Percentiles rank a stretch among this genome's conserved stretches.
These are phyloP conservation scores for Drosophila miranda DNA, from an alignment of 1,140 invertebrate species.

Conservation along the genomic window DNA sequence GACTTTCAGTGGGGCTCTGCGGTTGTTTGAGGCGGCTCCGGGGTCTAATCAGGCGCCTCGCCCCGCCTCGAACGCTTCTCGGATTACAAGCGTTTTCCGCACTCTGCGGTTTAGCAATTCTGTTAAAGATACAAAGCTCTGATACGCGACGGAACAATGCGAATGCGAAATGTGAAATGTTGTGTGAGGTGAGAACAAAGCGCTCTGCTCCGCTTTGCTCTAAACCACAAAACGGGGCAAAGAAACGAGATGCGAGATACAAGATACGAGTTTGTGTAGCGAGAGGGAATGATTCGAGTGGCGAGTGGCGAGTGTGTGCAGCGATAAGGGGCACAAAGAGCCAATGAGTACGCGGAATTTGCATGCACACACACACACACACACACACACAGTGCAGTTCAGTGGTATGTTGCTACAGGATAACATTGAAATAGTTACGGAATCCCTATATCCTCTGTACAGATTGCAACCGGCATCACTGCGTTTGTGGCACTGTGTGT, in stretches of 20 bases:
- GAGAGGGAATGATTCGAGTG: constrained; percentile 2
- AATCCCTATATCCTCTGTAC: no score
- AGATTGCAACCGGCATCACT: no score
- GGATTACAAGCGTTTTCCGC: constrained; percentile 51
- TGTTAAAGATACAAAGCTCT: constrained; percentile 75
- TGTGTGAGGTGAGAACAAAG: constrained; percentile 70
- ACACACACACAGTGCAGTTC: not conserved
- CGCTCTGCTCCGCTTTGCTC: constrained; percentile 18
- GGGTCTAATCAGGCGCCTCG: constrained; percentile 53
- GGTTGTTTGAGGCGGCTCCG: constrained; percentile 34
- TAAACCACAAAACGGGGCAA: constrained; percentile 26
- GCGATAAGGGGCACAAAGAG: constrained; percentile 32
- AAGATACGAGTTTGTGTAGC: no score
- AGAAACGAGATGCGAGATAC: not conserved
- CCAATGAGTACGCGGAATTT: constrained; percentile 38
- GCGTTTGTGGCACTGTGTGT: no score
- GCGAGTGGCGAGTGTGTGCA: constrained; percentile 9
- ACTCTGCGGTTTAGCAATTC: constrained; percentile 73
- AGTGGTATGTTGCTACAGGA: not conserved
- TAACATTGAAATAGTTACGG: constrained; percentile 1
- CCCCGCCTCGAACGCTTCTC: constrained; percentile 32
- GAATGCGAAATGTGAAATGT: constrained; percentile 14
- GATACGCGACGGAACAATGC: constrained; percentile 45
- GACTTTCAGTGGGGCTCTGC: constrained; percentile 30
- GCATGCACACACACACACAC: constrained; percentile 7